Evolutionary conservation across 1,140 invertebrate genomes (phyloP).

Genomic region (Aphelinus certus): DNA sequence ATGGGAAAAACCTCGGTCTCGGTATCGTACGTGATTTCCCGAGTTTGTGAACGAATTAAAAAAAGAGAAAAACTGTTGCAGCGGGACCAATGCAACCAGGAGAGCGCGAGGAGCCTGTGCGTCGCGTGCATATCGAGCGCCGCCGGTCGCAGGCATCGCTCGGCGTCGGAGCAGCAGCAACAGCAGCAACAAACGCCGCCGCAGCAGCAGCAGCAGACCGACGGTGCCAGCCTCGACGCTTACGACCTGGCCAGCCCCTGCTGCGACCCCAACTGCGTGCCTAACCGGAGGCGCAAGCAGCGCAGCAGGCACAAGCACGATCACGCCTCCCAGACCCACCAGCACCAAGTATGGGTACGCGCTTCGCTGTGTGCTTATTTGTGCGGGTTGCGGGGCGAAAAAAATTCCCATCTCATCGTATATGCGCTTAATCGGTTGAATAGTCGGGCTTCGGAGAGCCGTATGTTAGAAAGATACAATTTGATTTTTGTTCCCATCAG

Average conservation of each 20-base stretch:
- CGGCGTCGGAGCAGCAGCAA: background rate
- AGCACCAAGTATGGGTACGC: constrained; percentile 44
- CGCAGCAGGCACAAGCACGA: constrained; percentile 51
- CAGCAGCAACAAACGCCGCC: background rate
- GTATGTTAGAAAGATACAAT: no score
- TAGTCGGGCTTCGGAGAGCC: no score
- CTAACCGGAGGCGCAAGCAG: constrained; percentile 71
- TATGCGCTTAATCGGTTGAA: no score
- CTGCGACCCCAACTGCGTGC: constrained; percentile 84
- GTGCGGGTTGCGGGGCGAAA: no score
- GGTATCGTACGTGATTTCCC: no score
- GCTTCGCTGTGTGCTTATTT: background rate
- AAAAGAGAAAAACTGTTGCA: no score
- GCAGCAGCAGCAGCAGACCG: constrained; percentile 54
- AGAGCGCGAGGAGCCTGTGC: constrained; percentile 70
- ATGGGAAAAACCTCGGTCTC: no score
- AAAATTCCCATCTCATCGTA: no score
- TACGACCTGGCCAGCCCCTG: constrained; percentile 85
- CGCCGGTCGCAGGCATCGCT: constrained; percentile 45
- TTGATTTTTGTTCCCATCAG: no score
- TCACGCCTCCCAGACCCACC: constrained; percentile 47
- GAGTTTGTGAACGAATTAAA: no score
- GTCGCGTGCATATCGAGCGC: constrained; percentile 77
- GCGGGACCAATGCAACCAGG: constrained; percentile 23
- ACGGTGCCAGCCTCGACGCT: constrained; percentile 81